Evolutionary conservation across 2,888 invertebrate species (phyloP).

Genomic region (Oxytorus armatus): DNA sequence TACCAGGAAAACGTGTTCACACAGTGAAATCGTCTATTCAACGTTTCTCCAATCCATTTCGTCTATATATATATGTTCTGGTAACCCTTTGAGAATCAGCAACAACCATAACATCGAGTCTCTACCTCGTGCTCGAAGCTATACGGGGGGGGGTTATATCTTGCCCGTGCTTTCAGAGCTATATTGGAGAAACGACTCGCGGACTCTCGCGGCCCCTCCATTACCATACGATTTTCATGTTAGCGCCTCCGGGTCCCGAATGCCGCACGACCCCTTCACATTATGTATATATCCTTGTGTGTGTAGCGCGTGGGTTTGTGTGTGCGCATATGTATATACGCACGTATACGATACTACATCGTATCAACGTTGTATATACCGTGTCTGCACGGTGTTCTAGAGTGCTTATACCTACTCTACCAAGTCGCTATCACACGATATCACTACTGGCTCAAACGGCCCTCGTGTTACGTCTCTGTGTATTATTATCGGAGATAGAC

Average conservation of each 20-base stretch:
- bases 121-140: conserved; percentile 54
- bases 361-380: not conserved
- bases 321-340: conserved; percentile 26
- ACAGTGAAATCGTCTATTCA: not conserved
- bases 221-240: conserved; percentile 83
- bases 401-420: conserved; percentile 31
- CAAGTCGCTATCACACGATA: conserved; percentile 48
- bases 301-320: conserved; percentile 1
- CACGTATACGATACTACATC: not conserved
- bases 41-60: not conserved
- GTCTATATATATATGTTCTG: not conserved
- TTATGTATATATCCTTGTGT: conserved; percentile 75
- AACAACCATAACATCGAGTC: conserved; percentile 33
- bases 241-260: conserved; percentile 81
- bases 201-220: conserved; percentile 68
- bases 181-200: conserved; percentile 50
- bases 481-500: conserved; percentile 47
- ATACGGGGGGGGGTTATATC: conserved; percentile 44
- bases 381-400: not conserved
- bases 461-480: conserved; percentile 23
- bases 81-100: conserved; percentile 10
- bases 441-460: conserved; percentile 36
- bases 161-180: conserved; percentile 46
- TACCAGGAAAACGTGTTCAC: conserved; percentile 20
- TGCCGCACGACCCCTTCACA: conserved; percentile 80